Conservation (phyloP, 2,888 invertebrate genomes). For the Agapostemon virescens region DNA sequence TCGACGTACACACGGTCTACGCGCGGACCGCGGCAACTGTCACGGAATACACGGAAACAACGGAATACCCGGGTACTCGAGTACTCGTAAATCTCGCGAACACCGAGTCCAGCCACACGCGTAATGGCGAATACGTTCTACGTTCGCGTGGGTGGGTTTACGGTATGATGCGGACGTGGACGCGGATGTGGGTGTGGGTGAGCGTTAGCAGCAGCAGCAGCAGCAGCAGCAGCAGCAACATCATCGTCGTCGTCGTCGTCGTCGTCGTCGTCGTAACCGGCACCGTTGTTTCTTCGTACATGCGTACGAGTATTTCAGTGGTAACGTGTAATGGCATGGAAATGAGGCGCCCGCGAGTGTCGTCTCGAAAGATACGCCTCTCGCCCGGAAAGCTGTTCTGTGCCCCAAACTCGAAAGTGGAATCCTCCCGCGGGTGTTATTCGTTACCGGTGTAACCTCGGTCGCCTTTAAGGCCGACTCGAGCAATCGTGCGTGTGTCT, state of each 20-base stretch:
- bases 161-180: slow-evolving; percentile 35
- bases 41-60: too few relatives aligned
- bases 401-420: slow-evolving; percentile 46
- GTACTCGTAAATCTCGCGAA: background rate
- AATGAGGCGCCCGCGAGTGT: slow-evolving; percentile 54
- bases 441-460: slow-evolving; percentile 45
- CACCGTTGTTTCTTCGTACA: slow-evolving; percentile 32
- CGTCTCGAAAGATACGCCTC: slow-evolving; percentile 52
- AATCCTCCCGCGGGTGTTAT: slow-evolving; percentile 45
- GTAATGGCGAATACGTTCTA: slow-evolving; percentile 10
- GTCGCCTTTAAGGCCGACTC: background rate
- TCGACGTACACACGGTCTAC: background rate
- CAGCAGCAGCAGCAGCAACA: background rate
- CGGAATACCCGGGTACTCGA: background rate
- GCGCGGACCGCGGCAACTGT: too few relatives aligned
- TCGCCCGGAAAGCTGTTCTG: slow-evolving; percentile 47
- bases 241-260: background rate
- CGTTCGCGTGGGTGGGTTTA: slow-evolving; percentile 45
- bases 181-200: slow-evolving; percentile 32
- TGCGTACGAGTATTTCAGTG: slow-evolving; percentile 38
- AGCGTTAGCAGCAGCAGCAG: slow-evolving; percentile 6
- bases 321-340: slow-evolving; percentile 50
- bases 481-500: slow-evolving; percentile 3
- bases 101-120: background rate
- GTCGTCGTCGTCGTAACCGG: background rate